These are phyloP conservation scores for Disparrhopalites patrizii DNA, from an alignment of 2,888 invertebrate genomes.

Conservation along the genomic window DNA sequence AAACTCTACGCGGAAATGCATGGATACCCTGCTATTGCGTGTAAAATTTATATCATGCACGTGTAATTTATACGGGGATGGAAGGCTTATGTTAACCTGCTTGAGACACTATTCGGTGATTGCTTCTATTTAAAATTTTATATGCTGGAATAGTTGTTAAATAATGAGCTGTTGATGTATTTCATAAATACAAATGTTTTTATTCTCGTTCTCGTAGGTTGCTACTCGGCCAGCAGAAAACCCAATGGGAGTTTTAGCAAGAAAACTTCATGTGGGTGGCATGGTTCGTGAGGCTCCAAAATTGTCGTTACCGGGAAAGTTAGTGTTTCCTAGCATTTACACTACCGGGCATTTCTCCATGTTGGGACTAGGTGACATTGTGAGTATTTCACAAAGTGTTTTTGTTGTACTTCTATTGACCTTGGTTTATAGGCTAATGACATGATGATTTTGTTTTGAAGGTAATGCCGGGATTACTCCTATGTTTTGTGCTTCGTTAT, in stretches of 20 bases:
- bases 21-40: too few species aligned
- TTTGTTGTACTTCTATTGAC: neutral
- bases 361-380: conserved; percentile 69
- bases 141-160: too few species aligned
- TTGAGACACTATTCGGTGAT: too few species aligned
- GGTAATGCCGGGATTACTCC: conserved; percentile 91
- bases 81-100: too few species aligned
- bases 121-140: too few species aligned
- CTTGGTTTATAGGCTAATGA: neutral
- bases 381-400: conserved; percentile 50
- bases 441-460: conserved; percentile 40
- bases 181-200: conserved; percentile 7
- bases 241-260: conserved; percentile 88
- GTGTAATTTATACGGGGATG: too few species aligned
- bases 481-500: conserved; percentile 94
- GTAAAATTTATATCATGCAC: too few species aligned
- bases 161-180: too few species aligned
- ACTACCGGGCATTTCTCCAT: conserved; percentile 96
- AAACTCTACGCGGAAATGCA: too few species aligned
- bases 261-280: conserved; percentile 85
- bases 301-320: conserved; percentile 90
- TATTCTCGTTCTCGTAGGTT: conserved; percentile 55
- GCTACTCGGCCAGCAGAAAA: conserved; percentile 82
- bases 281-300: conserved; percentile 90
- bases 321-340: conserved; percentile 95